Conservation (phyloP, 2,797 vertebrate genomes). For the Gallinago solitaria region DNA sequence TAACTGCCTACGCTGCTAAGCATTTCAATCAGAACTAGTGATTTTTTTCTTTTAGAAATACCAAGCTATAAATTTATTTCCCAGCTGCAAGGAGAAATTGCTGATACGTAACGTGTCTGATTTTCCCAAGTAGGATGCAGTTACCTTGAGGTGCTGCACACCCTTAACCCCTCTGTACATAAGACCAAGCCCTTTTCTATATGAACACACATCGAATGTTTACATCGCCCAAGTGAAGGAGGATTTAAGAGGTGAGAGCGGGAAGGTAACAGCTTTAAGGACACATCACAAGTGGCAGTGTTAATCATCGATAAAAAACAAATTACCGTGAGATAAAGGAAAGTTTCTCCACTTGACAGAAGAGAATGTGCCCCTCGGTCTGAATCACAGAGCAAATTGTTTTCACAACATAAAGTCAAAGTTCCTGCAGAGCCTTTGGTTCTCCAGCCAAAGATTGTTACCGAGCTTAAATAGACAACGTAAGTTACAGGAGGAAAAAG, state of each 20-base stretch:
- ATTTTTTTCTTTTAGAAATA: conserved; percentile 43
- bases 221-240: neutral
- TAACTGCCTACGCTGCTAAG: neutral
- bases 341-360: neutral
- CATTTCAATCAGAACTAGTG: conserved; percentile 13
- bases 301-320: conserved; percentile 6
- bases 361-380: neutral
- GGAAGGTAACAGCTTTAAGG: conserved; percentile 15
- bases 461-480: neutral
- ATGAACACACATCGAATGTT: neutral
- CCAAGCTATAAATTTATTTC: conserved; percentile 33
- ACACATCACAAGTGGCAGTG: neutral
- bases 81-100: conserved; percentile 32
- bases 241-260: neutral
- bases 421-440: neutral
- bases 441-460: neutral
- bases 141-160: neutral
- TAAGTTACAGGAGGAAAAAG: neutral
- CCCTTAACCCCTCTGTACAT: neutral
- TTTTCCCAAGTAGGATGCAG: neutral
- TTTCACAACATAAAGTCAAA: neutral
- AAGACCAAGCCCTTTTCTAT: neutral
- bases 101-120: neutral
- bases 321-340: neutral
- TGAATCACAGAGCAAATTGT: neutral